Evolutionary conservation across 2,888 invertebrate genomes (phyloP).

Genomic region (Phortica magna): DNA sequence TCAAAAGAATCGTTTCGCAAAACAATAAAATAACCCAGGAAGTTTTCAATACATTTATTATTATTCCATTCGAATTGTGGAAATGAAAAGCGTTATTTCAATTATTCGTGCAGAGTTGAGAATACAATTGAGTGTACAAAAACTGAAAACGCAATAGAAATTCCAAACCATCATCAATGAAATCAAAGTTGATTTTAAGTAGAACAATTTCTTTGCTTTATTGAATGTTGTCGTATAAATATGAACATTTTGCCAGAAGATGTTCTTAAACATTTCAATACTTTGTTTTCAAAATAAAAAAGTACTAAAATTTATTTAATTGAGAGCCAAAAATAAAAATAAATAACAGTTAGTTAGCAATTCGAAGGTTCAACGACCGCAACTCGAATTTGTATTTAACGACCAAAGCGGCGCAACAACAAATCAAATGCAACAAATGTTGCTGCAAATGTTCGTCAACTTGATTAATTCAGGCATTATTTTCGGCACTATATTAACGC

Average conservation of each 20-base stretch:
- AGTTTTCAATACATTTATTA: slow-evolving; percentile 25
- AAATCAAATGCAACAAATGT: slow-evolving; percentile 62
- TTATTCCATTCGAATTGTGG: not conserved
- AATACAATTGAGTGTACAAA: too few species aligned
- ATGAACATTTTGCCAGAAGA: too few species aligned
- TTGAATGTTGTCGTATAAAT: too few species aligned
- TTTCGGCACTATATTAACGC: slow-evolving; percentile 10
- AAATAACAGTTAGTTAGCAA: not conserved
- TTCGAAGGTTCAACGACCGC: not conserved
- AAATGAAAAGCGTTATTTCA: not conserved
- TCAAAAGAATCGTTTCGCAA: not conserved
- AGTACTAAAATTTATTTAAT: too few species aligned
- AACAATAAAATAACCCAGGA: slow-evolving; percentile 7
- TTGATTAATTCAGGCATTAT: not conserved
- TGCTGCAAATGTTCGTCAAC: slow-evolving; percentile 60
- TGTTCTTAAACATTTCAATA: too few species aligned
- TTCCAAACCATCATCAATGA: too few species aligned
- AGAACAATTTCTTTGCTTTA: too few species aligned
- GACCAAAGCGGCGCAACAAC: not conserved
- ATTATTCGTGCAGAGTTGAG: too few species aligned
- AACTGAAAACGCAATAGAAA: too few species aligned
- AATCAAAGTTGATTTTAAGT: too few species aligned
- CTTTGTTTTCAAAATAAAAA: too few species aligned
- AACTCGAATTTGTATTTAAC: not conserved
- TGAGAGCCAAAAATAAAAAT: too few species aligned